A percentile compares a stretch with the other conserved stretches of the same genome.
Conservation (phyloP, 1,140 invertebrate species). For the Drosophila baimaii region DNA sequence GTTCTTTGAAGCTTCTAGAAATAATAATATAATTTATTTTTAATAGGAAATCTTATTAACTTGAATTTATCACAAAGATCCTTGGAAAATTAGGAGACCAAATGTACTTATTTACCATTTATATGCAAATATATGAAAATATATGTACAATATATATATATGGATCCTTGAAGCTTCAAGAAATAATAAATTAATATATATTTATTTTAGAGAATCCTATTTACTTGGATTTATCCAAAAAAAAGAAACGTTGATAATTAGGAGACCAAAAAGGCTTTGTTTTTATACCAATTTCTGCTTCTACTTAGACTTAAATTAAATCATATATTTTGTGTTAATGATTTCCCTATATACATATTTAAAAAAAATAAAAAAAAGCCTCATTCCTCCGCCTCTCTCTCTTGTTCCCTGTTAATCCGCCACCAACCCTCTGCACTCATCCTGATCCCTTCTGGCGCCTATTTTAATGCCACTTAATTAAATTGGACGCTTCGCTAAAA, state of each 20-base stretch:
- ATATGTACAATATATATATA: no score
- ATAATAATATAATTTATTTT: no score
- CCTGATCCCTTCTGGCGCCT: constrained; percentile 34
- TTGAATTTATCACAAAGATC: background rate
- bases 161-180: no score
- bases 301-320: background rate
- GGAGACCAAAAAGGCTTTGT: no score
- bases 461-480: constrained; percentile 70
- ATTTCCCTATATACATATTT: background rate
- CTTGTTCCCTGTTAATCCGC: constrained; percentile 13
- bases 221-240: no score
- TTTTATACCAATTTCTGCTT: background rate
- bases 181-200: no score
- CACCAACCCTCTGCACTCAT: background rate
- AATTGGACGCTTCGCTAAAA: constrained; percentile 51
- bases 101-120: no score
- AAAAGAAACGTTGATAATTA: no score
- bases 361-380: background rate
- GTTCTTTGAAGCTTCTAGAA: no score
- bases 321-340: constrained; percentile 5
- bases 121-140: no score
- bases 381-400: background rate
- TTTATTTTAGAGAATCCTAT: no score
- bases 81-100: background rate
- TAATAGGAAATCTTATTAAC: no score